Base-by-base conservation (phyloP, 1,140 invertebrate genomes). In the Diachasmimorpha longicaudata region DNA sequence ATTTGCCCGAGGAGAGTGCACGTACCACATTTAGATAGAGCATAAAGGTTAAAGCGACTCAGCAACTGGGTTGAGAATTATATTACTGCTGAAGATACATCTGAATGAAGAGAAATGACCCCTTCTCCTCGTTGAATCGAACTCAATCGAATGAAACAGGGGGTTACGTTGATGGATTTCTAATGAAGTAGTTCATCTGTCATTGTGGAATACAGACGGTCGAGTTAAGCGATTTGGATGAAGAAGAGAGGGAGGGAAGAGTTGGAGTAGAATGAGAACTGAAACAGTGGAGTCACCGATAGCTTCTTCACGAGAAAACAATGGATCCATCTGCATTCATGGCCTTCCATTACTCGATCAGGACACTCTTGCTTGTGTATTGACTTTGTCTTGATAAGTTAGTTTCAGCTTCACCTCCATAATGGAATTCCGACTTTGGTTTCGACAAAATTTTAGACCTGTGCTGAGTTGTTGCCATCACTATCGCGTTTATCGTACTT, bases 291-390 rank as follows among this genome's bases (percentile, higher is more conserved):
- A 44, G 48, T 66, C 44, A 77, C 21, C 69, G 46, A 39, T 66
- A 52, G 71, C 67, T 42, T 73, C 58, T 70, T 70, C 72, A 46
- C 52, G 77, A 68, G 77, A 72, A 78, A 74, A 78, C 77, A 78
- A 78, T 78, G 67, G 77, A 71, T 77, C 71, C 72, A 74, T 78
- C 77, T 75, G 77, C 77, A 75, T 78, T 68, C 52, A 71, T 74
- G 63, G 55, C 31, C 55, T 39, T 44, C 77, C 77, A 78, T 78
- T 78, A 78, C 63, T 13, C 72, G 55, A 72, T 74, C 69, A 67
- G 42, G 42, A 46, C 70, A 63, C 46, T 75, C 46, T 44, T 52
- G 68, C 39, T 31, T 55, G 39, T 76, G 70, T 77, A 77, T 77
- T 70, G 75, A 72, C 75, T 77, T 72, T 66, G 70, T 68, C 75